Base-by-base conservation (phyloP, 2,113 vertebrate genomes). In the Camelus dromedarius region DNA sequence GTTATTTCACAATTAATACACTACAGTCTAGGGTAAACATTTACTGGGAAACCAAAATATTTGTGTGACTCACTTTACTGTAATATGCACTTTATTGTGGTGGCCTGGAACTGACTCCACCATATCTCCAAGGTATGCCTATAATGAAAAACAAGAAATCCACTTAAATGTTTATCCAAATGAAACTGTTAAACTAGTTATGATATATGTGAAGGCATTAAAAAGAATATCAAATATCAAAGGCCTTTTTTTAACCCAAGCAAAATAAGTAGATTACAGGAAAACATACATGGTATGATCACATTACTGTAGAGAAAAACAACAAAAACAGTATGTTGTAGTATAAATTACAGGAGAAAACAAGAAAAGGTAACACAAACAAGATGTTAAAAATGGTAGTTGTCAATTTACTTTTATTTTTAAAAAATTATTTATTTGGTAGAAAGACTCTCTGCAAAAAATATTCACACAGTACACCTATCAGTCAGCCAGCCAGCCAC, bases 351-450 rank as follows among this genome's bases (percentile, higher is more conserved):
- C 52, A 89, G 38, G 70, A 67, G 42, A 91, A 96, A 95, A 87
- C 62, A 72, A 87, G 5, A 81, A 92, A 35, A 52, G 35, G 30
- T 93, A 73, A 52, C 48, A 93, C 7, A 95, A 85, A 90, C 10
- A 73, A 94, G n/a, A 69, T 79, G 38, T 91, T 50, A 89, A 66
- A 83, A 72, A 60, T 9, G 46, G 22, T 20, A 84, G 46, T 24
- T 76, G 30, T 32, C 42, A 89, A 76, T 85, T 85, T 85, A 89
- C 52, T 70, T 92, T 91, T 62, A 79, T 66, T 76, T 92, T 67
- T 62, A 6, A 15, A 79, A 79, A 79, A 56, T 56, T 56, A 66
- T 66, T 32, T 66, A 22, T 79, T 79, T 79, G 50, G 76, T 26
- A 32, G 48, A 79, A 56, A 91, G 62, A 75, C 24, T 56, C 32